Evolutionary conservation across 35 echinoderm and acorn worm genomes (phyloP), one percentile per base, ranked within the genome.

Genomic region (Lytechinus variegatus): DNA sequence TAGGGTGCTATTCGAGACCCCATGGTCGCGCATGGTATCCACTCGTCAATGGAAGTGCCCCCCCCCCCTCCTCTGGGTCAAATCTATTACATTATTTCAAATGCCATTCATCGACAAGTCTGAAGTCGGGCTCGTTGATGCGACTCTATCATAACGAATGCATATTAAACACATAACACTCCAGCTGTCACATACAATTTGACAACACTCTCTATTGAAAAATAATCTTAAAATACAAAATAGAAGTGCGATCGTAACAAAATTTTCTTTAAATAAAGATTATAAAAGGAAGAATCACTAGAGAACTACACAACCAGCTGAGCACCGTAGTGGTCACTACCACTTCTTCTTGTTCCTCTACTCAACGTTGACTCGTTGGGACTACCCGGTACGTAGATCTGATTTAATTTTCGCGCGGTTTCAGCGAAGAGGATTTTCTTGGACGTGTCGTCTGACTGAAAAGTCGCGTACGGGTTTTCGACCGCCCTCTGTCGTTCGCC

Each of bases 371-470:
- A 89, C 2, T 2, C 27, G 4, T 89, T 16, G 27, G 87, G 87
- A 89, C 87, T 89, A 53, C 87, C 52, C 5, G 87, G 87, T 12
- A 89, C 87, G 87, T 89, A 89, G 52, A 89, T 89, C 28, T 89
- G 28, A 16, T 89, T 89, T 5, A 89, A 29, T 53, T 52, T 89
- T 33, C 87, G 87, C 87, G 87, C 87, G 52, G 87, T 89, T 16
- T 89, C 87, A 53, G 87, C 87, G 27, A 89, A 89, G 5, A 89
- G 27, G 19, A 16, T 53, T 89, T 53, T 89, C 87, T 89, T 89
- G 28, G 87, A 9, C 9, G 87, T 53, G 87, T 89, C 12, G 87
- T 89, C 87, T 10, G 87, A 1, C 24, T 2, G 61, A 9, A 89
- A 89, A 13, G 87, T 52, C 12, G 87, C 87, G 87, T 89, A 89